These are phyloP conservation scores for Labeo catla DNA, from an alignment of 2,113 vertebrate genomes.

Conservation along the genomic window DNA sequence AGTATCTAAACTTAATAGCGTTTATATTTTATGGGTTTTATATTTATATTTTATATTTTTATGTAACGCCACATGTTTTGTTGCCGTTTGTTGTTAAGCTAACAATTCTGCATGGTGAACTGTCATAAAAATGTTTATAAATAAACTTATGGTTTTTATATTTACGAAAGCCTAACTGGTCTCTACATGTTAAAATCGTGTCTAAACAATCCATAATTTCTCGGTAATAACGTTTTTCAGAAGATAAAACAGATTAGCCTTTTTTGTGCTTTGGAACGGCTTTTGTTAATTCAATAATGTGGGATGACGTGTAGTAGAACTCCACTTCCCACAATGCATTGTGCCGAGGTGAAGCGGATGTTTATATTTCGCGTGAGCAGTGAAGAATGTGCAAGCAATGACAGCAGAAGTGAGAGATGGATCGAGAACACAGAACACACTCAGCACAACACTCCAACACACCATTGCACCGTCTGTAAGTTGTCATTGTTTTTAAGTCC, in stretches of 20 bases:
- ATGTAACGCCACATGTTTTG: neutral
- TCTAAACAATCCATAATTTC: neutral
- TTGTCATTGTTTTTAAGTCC: constrained; percentile 6
- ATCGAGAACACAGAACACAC: constrained; percentile 42
- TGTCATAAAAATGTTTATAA: neutral
- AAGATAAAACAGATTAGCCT: neutral
- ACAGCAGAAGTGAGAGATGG: constrained; percentile 22
- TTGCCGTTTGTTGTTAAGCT: no score
- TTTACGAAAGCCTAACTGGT: neutral
- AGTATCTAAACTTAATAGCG: neutral
- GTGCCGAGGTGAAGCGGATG: constrained; percentile 65
- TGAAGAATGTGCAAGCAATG: constrained; percentile 44
- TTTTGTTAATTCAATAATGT: neutral
- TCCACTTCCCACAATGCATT: constrained; percentile 68
- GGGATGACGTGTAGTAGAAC: constrained; percentile 27
- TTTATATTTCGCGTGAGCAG: constrained; percentile 64
- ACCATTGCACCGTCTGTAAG: constrained; percentile 26
- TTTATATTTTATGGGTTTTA: no score
- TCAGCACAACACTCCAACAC: constrained; percentile 23
- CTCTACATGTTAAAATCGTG: neutral
- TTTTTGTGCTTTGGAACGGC: neutral
- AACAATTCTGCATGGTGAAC: no score
- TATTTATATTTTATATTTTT: no score
- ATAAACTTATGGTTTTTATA: neutral
- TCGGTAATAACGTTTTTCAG: neutral